These are phyloP conservation scores for Parascotia fuliginaria DNA, from an alignment of 2,888 invertebrate species.

Conservation along the genomic window DNA sequence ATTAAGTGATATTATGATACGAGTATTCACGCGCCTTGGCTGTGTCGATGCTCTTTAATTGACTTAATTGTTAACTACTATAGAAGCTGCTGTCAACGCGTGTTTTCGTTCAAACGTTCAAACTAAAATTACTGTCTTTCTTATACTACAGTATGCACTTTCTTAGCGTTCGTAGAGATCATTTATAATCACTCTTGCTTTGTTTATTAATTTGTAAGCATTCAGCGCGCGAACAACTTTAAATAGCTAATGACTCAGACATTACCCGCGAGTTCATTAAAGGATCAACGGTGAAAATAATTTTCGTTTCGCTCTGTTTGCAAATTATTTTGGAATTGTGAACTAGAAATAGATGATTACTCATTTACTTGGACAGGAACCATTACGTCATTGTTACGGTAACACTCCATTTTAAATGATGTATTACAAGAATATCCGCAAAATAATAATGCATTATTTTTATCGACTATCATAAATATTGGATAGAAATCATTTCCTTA, in stretches of 20 bases:
- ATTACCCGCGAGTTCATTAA: constrained; percentile 50
- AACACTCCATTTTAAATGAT: constrained; percentile 20
- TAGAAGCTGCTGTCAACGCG: constrained; percentile 21
- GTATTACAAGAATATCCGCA: constrained; percentile 11
- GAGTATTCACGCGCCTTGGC: constrained; percentile 61
- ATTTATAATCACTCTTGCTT: too few relatives aligned
- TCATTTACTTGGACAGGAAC: constrained; percentile 38
- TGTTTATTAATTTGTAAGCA: neutral
- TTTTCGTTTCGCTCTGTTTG: constrained; percentile 57
- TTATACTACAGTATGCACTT: constrained; percentile 17
- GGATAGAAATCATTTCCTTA: constrained; percentile 54
- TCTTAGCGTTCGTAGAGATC: neutral
- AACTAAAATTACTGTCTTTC: constrained; percentile 15
- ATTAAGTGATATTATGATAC: constrained; percentile 76
- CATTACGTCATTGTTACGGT: constrained; percentile 22
- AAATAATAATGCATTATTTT: constrained; percentile 16
- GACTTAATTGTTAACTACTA: constrained; percentile 65
- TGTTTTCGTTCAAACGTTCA: constrained; percentile 20
- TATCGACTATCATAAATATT: constrained; percentile 40
- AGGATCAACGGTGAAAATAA: constrained; percentile 61
- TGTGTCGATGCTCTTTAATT: constrained; percentile 74
- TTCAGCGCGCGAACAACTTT: constrained; percentile 43
- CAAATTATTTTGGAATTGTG: constrained; percentile 54
- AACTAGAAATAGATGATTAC: constrained; percentile 55
- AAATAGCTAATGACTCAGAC: constrained; percentile 76